A percentile compares a stretch with the other conserved stretches of the same genome.
Conservation (phyloP, 2,888 invertebrate genomes). For the Philopedon plagiatum region DNA sequence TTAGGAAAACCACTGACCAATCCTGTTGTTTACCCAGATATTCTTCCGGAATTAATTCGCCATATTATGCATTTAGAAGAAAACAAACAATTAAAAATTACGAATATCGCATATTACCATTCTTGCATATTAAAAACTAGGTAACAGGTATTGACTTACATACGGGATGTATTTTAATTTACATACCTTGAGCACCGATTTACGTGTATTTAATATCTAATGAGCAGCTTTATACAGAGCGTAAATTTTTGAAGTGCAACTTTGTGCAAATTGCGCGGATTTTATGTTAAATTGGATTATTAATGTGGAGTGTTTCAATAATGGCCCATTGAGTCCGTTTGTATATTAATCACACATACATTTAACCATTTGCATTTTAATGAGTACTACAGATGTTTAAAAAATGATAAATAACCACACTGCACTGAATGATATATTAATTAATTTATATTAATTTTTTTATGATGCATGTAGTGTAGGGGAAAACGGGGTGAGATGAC, state of each 20-base stretch:
- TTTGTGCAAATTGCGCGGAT: constrained; percentile 40
- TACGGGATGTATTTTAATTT: constrained; percentile 11
- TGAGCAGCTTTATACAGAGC: constrained; percentile 38
- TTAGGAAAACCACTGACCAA: too few species aligned
- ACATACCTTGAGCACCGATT: constrained; percentile 23
- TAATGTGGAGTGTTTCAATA: constrained; percentile 34
- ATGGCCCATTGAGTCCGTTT: constrained; percentile 30
- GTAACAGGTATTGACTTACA: constrained; percentile 41
- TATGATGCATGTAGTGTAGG: not conserved
- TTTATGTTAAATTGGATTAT: constrained; percentile 41
- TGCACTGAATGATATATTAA: not conserved
- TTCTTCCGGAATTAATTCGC: not conserved
- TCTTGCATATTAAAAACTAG: constrained; percentile 45
- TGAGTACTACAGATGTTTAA: not conserved
- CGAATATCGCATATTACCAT: constrained; percentile 32
- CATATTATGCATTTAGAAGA: not conserved
- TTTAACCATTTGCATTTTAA: constrained; percentile 32
- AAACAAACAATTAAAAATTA: constrained; percentile 36
- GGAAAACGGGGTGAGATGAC: too few species aligned
- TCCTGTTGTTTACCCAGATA: not conserved
- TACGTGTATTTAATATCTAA: constrained; percentile 45
- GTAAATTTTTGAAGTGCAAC: constrained; percentile 40
- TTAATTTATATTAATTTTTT: not conserved
- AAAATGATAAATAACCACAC: constrained; percentile 7
- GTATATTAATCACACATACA: constrained; percentile 25